Evolutionary conservation across 2,797 vertebrate species (phyloP).

Genomic region (Lophius americanus): DNA sequence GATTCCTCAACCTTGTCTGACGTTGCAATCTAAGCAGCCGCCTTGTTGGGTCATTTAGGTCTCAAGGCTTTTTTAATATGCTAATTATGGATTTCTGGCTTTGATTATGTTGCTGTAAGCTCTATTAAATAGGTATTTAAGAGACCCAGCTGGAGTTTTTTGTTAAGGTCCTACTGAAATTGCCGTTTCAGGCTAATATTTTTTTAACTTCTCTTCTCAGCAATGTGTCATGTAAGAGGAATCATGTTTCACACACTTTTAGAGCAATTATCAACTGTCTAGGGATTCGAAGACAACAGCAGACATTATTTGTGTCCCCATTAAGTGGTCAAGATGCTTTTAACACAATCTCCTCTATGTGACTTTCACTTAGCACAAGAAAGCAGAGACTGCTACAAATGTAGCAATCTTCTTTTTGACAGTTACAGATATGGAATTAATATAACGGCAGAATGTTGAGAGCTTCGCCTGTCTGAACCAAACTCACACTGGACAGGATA

Average conservation of each 20-base stretch:
- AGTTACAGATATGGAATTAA: constrained; percentile 84
- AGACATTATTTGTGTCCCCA: constrained; percentile 74
- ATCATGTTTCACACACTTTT: constrained; percentile 54
- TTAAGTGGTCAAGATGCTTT: constrained; percentile 77
- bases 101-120: constrained; percentile 61
- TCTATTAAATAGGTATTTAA: constrained; percentile 61
- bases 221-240: constrained; percentile 42
- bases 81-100: constrained; percentile 30
- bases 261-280: constrained; percentile 63
- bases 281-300: constrained; percentile 42
- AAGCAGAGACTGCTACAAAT: constrained; percentile 76
- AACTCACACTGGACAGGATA: constrained; percentile 73
- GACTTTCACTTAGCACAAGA: constrained; percentile 77
- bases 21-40: constrained; percentile 38
- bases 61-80: constrained; percentile 42
- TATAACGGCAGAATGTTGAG: constrained; percentile 73
- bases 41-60: constrained; percentile 40
- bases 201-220: constrained; percentile 59
- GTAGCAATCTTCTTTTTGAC: constrained; percentile 83
- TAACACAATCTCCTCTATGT: constrained; percentile 75
- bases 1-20: constrained; percentile 29
- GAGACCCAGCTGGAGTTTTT: constrained; percentile 47
- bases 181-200: constrained; percentile 48
- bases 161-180: constrained; percentile 43
- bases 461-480: constrained; percentile 79